Base-by-base conservation (phyloP, 2,888 invertebrate genomes). In the Erebia ligea region DNA sequence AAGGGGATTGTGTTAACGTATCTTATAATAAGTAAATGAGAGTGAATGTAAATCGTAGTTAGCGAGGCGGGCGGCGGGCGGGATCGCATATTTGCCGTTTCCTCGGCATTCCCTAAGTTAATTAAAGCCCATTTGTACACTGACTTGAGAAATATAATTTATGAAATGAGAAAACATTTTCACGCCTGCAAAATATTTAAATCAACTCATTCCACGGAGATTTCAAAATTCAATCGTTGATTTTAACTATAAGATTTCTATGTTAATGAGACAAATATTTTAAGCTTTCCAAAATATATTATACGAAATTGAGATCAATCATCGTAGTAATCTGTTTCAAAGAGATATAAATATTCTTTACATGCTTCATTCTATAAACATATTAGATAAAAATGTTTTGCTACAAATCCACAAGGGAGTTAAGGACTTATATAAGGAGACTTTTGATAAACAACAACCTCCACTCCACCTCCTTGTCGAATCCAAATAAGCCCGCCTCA, bases 401-500 rank as follows among this genome's bases (percentile, higher is more conserved):
- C 48, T 45, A 21, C 19, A 13, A 48, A 48, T 67, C 13, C 21
- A 45, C 25, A 19, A 57, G 21, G 45, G 50, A 50, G n/a, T 48
- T 42, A 42, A 15, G 59, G 50, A 45, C n/a, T 67, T 63, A 19
- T 48, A 25, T 66, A 70, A 71, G 59, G 76, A 77, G 78, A 78
- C 78, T 84, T 86, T 88, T 87, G 87, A 89, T 89, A 90, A 89
- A 88, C 84, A 87, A 86, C 84, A 83, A 82, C 82, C 83, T 85
- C 84, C 81, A 84, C 87, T 88, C 88, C 90, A 86, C 91, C 92
- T 92, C 90, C 90, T 90, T 90, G 89, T 91, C 90, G 88, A 91
- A 89, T 87, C 85, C 85, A 90, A 90, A 90, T 88, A 91, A 91
- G 88, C 91, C 92, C 92, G 92, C 92, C 92, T 92, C 88, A 82